These are phyloP conservation scores for Oryctolagus cuniculus DNA, from an alignment of 2,113 vertebrate species.

Conservation along the genomic window mOryCun1.1 NC_091445.1:67643501-67644000, in stretches of 20 bases:
- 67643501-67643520: constrained; percentile 50
- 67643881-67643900: background rate
- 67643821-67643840: constrained; percentile 37
- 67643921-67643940: background rate
- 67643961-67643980: constrained; percentile 22
- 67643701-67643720: background rate
- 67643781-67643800: background rate
- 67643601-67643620: background rate
- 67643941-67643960: constrained; percentile 19
- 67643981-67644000: background rate
- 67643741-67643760: background rate
- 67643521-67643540: background rate
- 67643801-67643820: background rate
- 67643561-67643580: constrained; percentile 37
- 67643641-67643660: background rate
- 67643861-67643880: background rate
- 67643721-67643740: background rate
- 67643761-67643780: background rate
- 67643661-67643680: background rate
- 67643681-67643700: background rate
- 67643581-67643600: background rate
- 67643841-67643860: background rate
- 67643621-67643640: background rate
- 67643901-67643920: background rate
- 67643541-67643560: background rate